Percentiles rank a stretch among this genome's conserved stretches.
Conservation (phyloP, 2,888 invertebrate genomes). For the Drosophila robusta region DNA sequence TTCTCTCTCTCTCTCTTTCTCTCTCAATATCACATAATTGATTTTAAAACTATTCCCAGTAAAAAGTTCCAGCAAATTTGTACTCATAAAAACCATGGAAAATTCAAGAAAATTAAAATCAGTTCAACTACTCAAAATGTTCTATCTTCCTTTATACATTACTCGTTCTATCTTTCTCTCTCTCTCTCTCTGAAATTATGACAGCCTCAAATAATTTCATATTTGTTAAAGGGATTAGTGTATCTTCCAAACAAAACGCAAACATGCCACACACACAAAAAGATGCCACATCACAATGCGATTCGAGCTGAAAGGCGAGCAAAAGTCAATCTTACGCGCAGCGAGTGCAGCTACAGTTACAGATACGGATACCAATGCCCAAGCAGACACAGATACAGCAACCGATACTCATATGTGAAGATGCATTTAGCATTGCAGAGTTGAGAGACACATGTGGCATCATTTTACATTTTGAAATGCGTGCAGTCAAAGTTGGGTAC, state of each 20-base stretch:
- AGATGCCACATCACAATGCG: constrained; percentile 32
- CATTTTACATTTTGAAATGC: constrained; percentile 72
- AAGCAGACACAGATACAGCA: constrained; percentile 38
- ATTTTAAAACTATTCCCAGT: no score
- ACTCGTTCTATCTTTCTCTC: neutral
- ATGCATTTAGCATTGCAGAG: constrained; percentile 21
- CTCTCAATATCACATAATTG: no score
- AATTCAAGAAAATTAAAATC: constrained; percentile 17
- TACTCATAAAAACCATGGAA: constrained; percentile 25
- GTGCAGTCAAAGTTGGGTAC: constrained; percentile 37
- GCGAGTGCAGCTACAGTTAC: constrained; percentile 50
- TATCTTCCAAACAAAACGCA: constrained; percentile 32
- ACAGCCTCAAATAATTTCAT: constrained; percentile 67
- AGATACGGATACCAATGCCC: constrained; percentile 55
- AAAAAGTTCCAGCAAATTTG: constrained; percentile 25
- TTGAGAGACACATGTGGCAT: constrained; percentile 69
- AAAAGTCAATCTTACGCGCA: constrained; percentile 73
- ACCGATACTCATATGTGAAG: constrained; percentile 32
- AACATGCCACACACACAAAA: constrained; percentile 38
- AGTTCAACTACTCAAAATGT: constrained; percentile 12
- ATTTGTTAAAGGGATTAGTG: constrained; percentile 67
- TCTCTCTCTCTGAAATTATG: constrained; percentile 43
- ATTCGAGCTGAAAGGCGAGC: constrained; percentile 62
- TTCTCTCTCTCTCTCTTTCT: neutral
- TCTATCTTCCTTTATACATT: neutral